Conservation (phyloP, 2,797 vertebrate genomes). For the Scarus forsteni region DNA sequence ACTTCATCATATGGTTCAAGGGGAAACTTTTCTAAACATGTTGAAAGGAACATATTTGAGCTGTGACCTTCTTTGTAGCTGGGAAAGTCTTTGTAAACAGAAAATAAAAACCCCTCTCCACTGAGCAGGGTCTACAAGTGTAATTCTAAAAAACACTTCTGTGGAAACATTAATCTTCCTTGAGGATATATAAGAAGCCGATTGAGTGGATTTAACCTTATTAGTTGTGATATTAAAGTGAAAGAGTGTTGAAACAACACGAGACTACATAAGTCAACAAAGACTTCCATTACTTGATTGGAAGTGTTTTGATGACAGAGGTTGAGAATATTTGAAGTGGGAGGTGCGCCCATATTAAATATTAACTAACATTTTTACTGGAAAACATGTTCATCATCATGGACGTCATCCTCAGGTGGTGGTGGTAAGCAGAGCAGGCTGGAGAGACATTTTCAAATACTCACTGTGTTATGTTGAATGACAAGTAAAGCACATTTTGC, state of each 20-base stretch:
- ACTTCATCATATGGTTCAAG: slow-evolving; percentile 17
- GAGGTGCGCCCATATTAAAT: slow-evolving; percentile 30
- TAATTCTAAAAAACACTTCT: slow-evolving; percentile 36
- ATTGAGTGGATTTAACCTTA: slow-evolving; percentile 46
- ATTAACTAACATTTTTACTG: slow-evolving; percentile 23
- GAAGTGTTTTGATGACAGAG: slow-evolving; percentile 37
- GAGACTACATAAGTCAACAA: slow-evolving; percentile 22
- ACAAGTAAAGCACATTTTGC: slow-evolving; percentile 64
- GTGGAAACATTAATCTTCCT: slow-evolving; percentile 18
- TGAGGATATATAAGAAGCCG: slow-evolving; percentile 37
- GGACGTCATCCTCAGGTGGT: background rate
- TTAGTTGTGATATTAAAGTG: slow-evolving; percentile 50
- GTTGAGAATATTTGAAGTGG: slow-evolving; percentile 19
- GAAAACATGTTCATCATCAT: slow-evolving; percentile 19
- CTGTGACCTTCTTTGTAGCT: slow-evolving; percentile 12
- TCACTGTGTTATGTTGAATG: slow-evolving; percentile 51
- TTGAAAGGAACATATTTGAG: slow-evolving; percentile 6
- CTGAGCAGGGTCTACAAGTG: slow-evolving; percentile 24
- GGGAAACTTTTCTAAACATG: slow-evolving; percentile 4
- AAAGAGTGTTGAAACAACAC: slow-evolving; percentile 31
- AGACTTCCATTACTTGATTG: slow-evolving; percentile 60
- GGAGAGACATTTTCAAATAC: slow-evolving; percentile 18
- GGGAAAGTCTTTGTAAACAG: slow-evolving; percentile 20
- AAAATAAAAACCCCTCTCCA: background rate
- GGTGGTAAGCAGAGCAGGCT: slow-evolving; percentile 11